Percentiles rank a stretch among this genome's conserved stretches.
phyloP scores from a whole-genome alignment of 2,113 vertebrate genomes.

The Eudyptes chrysolophus region DNA sequence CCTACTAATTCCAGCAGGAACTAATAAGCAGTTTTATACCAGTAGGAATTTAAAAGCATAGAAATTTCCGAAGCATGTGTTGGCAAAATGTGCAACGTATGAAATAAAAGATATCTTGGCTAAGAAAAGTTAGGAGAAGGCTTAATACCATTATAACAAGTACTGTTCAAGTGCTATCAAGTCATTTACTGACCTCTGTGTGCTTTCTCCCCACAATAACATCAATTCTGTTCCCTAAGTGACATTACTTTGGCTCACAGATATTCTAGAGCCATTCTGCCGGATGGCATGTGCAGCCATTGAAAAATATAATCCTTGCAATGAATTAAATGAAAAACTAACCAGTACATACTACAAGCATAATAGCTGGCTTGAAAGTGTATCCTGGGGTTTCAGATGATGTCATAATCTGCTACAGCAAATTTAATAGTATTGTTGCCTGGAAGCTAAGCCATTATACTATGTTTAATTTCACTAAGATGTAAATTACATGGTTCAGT shows the following conservation, averaged over 20 bases:
- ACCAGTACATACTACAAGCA: constrained; percentile 61
- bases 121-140: not conserved
- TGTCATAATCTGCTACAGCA: constrained; percentile 78
- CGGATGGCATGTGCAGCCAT: not conserved
- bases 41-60: not conserved
- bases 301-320: constrained; percentile 47
- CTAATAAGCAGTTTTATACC: not conserved
- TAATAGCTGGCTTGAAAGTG: constrained; percentile 68
- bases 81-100: not conserved
- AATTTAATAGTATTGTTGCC: constrained; percentile 78
- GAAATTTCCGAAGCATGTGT: not conserved
- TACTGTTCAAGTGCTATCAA: not conserved
- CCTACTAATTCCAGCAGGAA: not conserved
- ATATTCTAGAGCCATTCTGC: constrained; percentile 12
- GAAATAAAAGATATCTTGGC: not conserved
- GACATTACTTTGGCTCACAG: not conserved
- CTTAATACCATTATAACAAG: not conserved
- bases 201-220: not conserved
- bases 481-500: constrained; percentile 78
- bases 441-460: constrained; percentile 77
- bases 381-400: constrained; percentile 79
- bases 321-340: constrained; percentile 75
- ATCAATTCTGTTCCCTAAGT: not conserved
- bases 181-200: not conserved
- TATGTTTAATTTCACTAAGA: constrained; percentile 82